Base-by-base conservation (phyloP, 2,113 vertebrate species). In the Oreotrochilus melanogaster region DNA sequence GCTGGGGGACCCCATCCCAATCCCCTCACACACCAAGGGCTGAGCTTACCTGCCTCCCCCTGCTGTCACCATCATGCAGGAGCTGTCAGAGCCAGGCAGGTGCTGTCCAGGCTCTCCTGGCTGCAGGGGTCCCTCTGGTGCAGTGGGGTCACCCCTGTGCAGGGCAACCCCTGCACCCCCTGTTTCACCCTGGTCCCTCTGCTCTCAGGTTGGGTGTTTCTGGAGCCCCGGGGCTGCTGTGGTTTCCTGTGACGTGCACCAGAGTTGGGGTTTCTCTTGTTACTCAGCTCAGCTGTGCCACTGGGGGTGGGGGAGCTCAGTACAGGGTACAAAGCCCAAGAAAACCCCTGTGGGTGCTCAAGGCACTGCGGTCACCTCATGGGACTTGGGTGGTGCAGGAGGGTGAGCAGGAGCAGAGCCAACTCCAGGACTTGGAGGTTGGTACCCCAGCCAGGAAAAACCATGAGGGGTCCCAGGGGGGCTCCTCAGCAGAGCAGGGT, bases 341-440 rank as follows among this genome's bases (percentile, higher is more conserved):
- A 18, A 11, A 57, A 50, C 8, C 60, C 60, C 43, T 30, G 43
- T 0, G 14, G 13, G 31, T 14, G 7, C 17, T 18, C 25, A 7
- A 25, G 31, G 33, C 9, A 10, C 16, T 3, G 1, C 5, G 7
- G 57, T 4, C 64, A 47, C 4, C 0, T 0, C 9, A 9, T 2
- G 31, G 37, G 33, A 18, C 19, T 22, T 14, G 47, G n/a, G 57
- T 35, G 5, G 2, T 23, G 9, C 10, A 37, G 30, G 45, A 1
- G 1, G 37, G 4, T 2, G 5, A 10, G 18, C 0, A 1, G 35
- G 53, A 28, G 28, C 54, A 8, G 18, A 6, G 33, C 39, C 2
- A 3, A 2, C 16, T 3, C 16, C 6, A 8, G 39, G 8, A 19
- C 14, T 24, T 0, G 0, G 11, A 4, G 17, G 42, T 0, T 61